Percentiles rank a stretch among this genome's conserved stretches.
Evolutionary conservation across 2,888 invertebrate genomes (phyloP).

Genomic region (Synergus itoensis): DNA sequence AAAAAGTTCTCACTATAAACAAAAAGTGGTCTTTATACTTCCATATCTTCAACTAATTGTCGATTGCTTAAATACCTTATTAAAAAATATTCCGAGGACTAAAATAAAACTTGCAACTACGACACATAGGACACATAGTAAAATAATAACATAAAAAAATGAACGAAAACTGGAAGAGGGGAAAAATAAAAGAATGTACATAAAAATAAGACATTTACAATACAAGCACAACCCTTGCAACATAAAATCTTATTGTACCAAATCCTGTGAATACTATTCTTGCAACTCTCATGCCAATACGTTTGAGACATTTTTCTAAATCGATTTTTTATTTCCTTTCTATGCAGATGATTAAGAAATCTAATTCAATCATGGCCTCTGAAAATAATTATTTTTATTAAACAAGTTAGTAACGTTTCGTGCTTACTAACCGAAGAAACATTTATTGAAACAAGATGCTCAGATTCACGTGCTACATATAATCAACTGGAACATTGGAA

Average conservation of each 20-base stretch:
- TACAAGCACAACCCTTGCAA: background rate
- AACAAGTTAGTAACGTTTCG: conserved; percentile 19
- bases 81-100: background rate
- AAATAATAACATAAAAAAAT: background rate
- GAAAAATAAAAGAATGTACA: background rate
- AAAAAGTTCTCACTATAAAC: background rate
- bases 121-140: background rate
- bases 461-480: conserved; percentile 13
- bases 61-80: background rate
- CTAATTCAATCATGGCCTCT: background rate
- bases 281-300: background rate
- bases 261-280: background rate
- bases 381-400: conserved; percentile 22
- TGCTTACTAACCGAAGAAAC: background rate
- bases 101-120: background rate
- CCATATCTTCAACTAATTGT: background rate
- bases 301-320: background rate
- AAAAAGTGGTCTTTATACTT: conserved; percentile 34
- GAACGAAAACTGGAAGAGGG: background rate
- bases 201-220: conserved; percentile 10
- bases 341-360: background rate
- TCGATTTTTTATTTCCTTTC: background rate
- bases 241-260: background rate
- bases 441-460: background rate
- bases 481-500: conserved; percentile 18